These are phyloP conservation scores for Cyclophora punctaria DNA, from an alignment of 2,888 invertebrate genomes.

Conservation along the genomic window DNA sequence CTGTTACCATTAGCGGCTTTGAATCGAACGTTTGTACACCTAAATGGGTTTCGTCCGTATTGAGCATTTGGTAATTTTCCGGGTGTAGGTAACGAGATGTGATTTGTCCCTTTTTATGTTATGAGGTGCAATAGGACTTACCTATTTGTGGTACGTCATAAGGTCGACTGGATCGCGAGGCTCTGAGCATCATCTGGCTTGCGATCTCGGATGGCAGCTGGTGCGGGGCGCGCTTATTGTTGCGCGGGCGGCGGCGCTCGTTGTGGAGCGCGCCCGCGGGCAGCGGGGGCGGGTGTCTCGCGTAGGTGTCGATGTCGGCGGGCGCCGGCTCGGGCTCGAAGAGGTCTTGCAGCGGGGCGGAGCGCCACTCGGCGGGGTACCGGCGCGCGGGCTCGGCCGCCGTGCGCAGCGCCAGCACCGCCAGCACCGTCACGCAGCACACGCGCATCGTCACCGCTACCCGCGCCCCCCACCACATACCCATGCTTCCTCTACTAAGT, in stretches of 20 bases:
- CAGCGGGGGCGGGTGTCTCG: constrained; percentile 36
- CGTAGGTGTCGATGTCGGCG: constrained; percentile 26
- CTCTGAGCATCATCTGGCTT: constrained; percentile 85
- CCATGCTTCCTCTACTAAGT: constrained; percentile 60
- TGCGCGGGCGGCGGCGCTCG: constrained; percentile 52
- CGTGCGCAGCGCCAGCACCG: constrained; percentile 60
- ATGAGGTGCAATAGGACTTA: constrained; percentile 53
- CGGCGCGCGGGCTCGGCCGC: constrained; percentile 56
- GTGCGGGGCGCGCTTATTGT: constrained; percentile 52
- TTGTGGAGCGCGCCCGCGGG: constrained; percentile 45
- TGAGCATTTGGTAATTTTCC: background rate
- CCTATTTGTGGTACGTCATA: constrained; percentile 93
- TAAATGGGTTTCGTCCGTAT: no score
- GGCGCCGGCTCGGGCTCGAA: constrained; percentile 52
- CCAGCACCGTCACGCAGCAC: constrained; percentile 59
- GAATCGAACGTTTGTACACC: no score
- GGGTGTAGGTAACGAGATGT: background rate
- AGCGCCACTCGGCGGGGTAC: constrained; percentile 50
- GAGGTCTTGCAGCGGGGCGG: constrained; percentile 54
- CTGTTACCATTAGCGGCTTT: no score
- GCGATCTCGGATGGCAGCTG: constrained; percentile 75
- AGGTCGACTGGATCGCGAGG: constrained; percentile 82
- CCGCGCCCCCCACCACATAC: constrained; percentile 54
- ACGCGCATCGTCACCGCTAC: constrained; percentile 59
- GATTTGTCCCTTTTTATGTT: background rate